Percentiles rank a stretch among this genome's conserved stretches.
These are phyloP conservation scores for Mactra quadrangularis DNA, from an alignment of 1,140 invertebrate genomes.

Conservation along the genomic window DNA sequence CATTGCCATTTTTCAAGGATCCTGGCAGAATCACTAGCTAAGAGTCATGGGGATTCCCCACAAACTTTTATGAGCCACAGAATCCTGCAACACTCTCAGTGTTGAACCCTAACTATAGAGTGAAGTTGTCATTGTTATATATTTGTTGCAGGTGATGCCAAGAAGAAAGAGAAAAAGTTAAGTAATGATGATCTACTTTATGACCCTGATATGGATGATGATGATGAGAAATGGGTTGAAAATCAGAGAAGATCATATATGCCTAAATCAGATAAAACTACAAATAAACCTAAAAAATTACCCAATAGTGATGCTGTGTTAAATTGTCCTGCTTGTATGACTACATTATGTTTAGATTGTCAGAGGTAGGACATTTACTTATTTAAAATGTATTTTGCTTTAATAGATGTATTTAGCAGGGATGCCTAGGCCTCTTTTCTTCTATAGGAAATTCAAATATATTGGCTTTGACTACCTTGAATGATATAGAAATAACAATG, in stretches of 20 bases:
- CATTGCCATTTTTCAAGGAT: no score
- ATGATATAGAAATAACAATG: no score
- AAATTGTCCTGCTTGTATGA: conserved; percentile 88
- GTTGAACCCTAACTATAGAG: neutral
- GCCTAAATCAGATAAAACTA: conserved; percentile 5
- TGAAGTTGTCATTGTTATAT: neutral
- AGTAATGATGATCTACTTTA: conserved; percentile 86
- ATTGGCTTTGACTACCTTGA: no score
- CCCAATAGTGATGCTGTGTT: conserved; percentile 86
- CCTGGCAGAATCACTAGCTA: no score
- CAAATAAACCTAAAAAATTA: conserved; percentile 56
- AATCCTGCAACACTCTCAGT: no score
- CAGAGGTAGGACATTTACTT: conserved; percentile 86
- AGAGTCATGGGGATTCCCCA: no score
- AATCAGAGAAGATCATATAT: conserved; percentile 79
- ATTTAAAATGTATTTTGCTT: no score
- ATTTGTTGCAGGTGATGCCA: conserved; percentile 54
- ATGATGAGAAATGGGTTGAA: conserved; percentile 87
- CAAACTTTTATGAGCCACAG: no score
- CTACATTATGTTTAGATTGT: conserved; percentile 86
- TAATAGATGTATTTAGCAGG: no score
- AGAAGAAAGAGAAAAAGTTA: conserved; percentile 63
- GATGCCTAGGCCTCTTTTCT: no score
- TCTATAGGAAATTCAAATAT: no score
- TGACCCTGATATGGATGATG: conserved; percentile 86